Conservation (phyloP, 2,888 invertebrate species). For the Spisula solida region DNA sequence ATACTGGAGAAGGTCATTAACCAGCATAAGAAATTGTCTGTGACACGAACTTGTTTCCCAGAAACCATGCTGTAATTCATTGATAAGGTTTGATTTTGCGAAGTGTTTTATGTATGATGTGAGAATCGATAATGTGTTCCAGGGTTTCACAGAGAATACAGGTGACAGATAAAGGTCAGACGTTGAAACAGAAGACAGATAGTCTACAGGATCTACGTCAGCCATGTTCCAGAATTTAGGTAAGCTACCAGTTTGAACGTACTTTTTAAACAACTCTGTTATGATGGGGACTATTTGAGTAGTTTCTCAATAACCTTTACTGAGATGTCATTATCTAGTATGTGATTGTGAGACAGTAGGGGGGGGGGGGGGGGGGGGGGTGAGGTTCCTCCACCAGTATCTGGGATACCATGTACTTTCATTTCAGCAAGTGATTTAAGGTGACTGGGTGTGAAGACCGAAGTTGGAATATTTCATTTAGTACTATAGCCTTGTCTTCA, state of each 20-base stretch:
- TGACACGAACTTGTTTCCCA: constrained; percentile 16
- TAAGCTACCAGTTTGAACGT: too few species aligned
- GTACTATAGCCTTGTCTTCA: constrained; percentile 42
- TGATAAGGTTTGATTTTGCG: too few species aligned
- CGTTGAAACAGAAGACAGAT: too few species aligned
- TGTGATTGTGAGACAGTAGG: constrained; percentile 1
- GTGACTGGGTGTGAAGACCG: constrained; percentile 55
- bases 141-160: too few species aligned
- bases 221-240: too few species aligned
- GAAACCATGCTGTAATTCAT: neutral
- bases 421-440: constrained; percentile 47
- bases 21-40: neutral
- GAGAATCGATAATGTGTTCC: too few species aligned
- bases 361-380: too few species aligned
- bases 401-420: constrained; percentile 35
- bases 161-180: too few species aligned
- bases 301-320: constrained; percentile 35
- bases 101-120: too few species aligned
- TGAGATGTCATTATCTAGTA: constrained; percentile 8
- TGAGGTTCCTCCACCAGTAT: constrained; percentile 27
- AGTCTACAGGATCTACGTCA: too few species aligned
- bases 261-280: too few species aligned
- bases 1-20: neutral
- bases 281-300: too few species aligned
- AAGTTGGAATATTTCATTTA: constrained; percentile 57